These are phyloP conservation scores for Papilio glaucus DNA, from an alignment of 1,140 invertebrate genomes.

Conservation along the genomic window DNA sequence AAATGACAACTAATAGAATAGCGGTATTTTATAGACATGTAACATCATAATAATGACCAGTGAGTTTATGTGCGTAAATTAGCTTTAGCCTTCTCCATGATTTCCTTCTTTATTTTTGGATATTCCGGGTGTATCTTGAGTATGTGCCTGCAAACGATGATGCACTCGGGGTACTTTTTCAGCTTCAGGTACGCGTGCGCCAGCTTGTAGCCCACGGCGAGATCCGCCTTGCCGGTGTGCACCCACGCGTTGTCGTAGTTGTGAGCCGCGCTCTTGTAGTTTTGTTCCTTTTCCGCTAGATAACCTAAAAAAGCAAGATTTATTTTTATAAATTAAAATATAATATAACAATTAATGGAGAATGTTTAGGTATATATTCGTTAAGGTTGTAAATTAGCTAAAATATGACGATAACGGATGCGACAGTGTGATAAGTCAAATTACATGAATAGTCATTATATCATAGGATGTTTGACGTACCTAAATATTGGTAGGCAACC, in stretches of 20 bases:
- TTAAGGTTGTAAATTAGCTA: too few relatives aligned
- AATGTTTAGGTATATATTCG: too few relatives aligned
- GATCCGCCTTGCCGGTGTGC: slow-evolving; percentile 90
- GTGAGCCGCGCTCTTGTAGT: slow-evolving; percentile 92
- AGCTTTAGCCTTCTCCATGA: slow-evolving; percentile 96
- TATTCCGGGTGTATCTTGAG: slow-evolving; percentile 93
- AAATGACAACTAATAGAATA: too few relatives aligned
- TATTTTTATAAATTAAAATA: too few relatives aligned
- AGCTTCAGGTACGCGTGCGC: slow-evolving; percentile 96
- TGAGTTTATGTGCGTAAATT: slow-evolving; percentile 88
- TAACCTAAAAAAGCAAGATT: slow-evolving; percentile 88
- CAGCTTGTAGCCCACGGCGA: slow-evolving; percentile 95
- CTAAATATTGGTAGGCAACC: slow-evolving; percentile 93
- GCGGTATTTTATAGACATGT: too few relatives aligned
- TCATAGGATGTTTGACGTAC: slow-evolving; percentile 57
- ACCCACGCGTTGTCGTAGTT: slow-evolving; percentile 95
- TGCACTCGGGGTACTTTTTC: slow-evolving; percentile 92
- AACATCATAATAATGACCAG: too few relatives aligned
- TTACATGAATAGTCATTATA: too few relatives aligned
- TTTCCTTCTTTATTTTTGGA: slow-evolving; percentile 95
- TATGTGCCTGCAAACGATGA: slow-evolving; percentile 87
- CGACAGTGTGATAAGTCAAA: too few relatives aligned
- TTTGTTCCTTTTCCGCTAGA: slow-evolving; percentile 96
- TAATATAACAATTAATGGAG: neutral
- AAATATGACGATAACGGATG: too few relatives aligned